Evolutionary conservation across 2,797 vertebrate genomes (phyloP), one percentile per base, ranked within the genome.

Genomic region (Esox lucius): DNA sequence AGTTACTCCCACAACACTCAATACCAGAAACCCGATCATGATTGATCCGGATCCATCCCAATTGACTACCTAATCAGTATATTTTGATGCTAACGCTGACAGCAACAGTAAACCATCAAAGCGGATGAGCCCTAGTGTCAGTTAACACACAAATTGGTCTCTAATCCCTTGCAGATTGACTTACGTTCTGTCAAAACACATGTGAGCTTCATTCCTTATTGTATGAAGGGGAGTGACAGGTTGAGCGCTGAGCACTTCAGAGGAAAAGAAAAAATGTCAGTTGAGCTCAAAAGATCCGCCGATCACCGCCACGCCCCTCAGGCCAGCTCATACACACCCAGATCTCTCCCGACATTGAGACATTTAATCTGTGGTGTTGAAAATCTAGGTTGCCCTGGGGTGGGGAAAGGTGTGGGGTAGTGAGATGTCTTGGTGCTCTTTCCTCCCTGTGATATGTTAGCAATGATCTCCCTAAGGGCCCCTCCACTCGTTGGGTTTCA

Each of bases 111-210:
- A 75, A 61, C 46, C 80, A 84, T 88, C 70, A 87, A 74, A 82
- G 71, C 78, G 62, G 59, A 68, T 0, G 70, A 83, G 24, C 64
- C 6, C 33, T 81, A 86, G 78, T 86, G 76, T 85, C 88, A 86
- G 81, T 86, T 81, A 85, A 75, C 77, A 4, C 88, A 92, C 90
- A 92, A 93, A 92, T 92, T 90, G 90, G 83, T 83, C 84, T 17
- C 77, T 84, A 85, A 91, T 90, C 85, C 84, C 84, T 82, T 68
- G 67, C 73, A 87, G 76, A 86, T 89, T 88, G 82, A 85, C 80
- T 90, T 91, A 89, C 87, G 61, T 80, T 33, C 80, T 92, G 91
- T 91, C 91, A 92, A 84, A 83, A 61, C 79, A 75, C 85, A 79
- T 85, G 84, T 87, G 84, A 86, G 82, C 74, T 2, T 56, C 66